Percentiles rank a stretch among this genome's conserved stretches.
These are phyloP conservation scores for Hyposoter didymator DNA, from an alignment of 2,888 invertebrate species.

Conservation along the genomic window DNA sequence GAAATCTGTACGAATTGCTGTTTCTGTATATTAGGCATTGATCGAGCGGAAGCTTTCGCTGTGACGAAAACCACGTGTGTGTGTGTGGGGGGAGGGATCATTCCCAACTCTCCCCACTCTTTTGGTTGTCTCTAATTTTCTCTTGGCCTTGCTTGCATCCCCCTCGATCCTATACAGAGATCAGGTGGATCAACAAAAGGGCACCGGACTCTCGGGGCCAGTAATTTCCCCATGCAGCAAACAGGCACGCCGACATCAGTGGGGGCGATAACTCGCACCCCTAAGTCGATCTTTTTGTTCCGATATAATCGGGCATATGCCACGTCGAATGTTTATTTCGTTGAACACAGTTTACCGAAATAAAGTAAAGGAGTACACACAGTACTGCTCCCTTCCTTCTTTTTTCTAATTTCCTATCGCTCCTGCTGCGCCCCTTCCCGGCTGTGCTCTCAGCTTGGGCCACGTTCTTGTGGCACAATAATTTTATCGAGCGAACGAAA, in stretches of 20 bases:
- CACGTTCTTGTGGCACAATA: no score
- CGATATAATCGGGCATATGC: constrained; percentile 67
- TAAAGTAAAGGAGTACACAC: background rate
- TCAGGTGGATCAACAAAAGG: constrained; percentile 69
- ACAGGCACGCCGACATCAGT: constrained; percentile 29
- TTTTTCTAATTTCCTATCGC: background rate
- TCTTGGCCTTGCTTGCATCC: constrained; percentile 14
- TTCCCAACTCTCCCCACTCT: background rate
- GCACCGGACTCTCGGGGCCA: constrained; percentile 36
- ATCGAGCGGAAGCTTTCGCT: background rate
- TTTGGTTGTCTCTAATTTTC: background rate
- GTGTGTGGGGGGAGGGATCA: background rate
- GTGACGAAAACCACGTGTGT: constrained; percentile 4
- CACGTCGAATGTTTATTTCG: constrained; percentile 65
- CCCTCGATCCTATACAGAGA: constrained; percentile 37
- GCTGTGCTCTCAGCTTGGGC: background rate
- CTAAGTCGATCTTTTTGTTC: constrained; percentile 35
- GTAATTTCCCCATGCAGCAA: constrained; percentile 10
- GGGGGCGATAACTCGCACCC: constrained; percentile 35
- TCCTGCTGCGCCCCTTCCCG: background rate
- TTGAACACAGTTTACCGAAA: constrained; percentile 18
- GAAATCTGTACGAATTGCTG: background rate
- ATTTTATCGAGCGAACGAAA: no score
- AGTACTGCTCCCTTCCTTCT: constrained; percentile 9
- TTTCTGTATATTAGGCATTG: background rate